Base-by-base conservation (phyloP, 1,140 invertebrate genomes). In the Aphaenogaster ashmeadi region DNA sequence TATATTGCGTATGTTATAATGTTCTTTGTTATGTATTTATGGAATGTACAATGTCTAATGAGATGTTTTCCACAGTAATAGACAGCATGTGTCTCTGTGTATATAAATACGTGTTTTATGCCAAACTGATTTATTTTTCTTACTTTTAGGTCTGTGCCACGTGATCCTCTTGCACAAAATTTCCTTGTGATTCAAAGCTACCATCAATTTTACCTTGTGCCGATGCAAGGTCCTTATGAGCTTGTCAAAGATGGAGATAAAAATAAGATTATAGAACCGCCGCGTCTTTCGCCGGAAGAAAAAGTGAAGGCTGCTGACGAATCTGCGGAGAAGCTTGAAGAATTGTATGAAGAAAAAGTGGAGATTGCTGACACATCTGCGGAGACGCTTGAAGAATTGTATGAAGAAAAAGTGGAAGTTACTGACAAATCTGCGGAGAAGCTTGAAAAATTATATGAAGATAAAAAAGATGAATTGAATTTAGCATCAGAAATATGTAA, bases 81-180 rank as follows among this genome's bases (percentile, higher is more conserved):
- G 2, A 44, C n/a, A 27, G 18, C 27, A 38, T 62, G 21, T 71
- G 8, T 54, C 41, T 47, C 6, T 58, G 13, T 64, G 0, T 56
- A 27, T 56, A 86, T 3, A 60, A 47, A 18, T n/a, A 47, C n/a
- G 18, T 54, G 3, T 56, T 50, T 21, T 21, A 8, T n/a, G 11
- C 15, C 13, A 18, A 56, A 89, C 64, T 90, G 33, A 90, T 11
- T 58, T n/a, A 85, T 18, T 62, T 62, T 62, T 90, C 27, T 84
- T 69, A 50, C 47, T 90, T 90, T 87, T 90, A 90, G 89, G 66
- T 60, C 36, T n/a, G 38, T 21, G 5, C 36, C n/a, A 9, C 18
- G 60, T 56, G 77, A 87, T 36, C 54, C 47, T 9, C 69, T 86
- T n/a, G 60, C 54, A 41, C 80, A 89, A 56, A 89, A 27, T 38